phyloP scores from a whole-genome alignment of 2,797 vertebrate genomes.

The Scleropages formosus region DNA sequence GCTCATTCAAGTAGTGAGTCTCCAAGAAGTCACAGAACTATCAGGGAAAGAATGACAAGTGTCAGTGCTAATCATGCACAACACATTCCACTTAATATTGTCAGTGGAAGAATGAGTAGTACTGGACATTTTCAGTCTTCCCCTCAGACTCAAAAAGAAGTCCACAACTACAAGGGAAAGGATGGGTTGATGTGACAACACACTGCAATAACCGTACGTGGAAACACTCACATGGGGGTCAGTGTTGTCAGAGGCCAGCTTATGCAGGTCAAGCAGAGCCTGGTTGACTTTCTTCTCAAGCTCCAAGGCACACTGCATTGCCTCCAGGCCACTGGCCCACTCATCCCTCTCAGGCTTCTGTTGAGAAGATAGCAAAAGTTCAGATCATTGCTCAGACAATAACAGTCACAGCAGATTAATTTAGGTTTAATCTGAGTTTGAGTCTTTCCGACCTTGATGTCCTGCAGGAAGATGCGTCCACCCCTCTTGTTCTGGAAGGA shows the following conservation, averaged over 20 bases:
- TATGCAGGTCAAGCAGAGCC: constrained; percentile 82
- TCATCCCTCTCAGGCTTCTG: constrained; percentile 94
- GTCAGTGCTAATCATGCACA: not conserved
- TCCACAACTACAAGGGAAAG: too few relatives aligned
- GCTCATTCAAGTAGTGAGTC: constrained; percentile 92
- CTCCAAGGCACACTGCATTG: constrained; percentile 87
- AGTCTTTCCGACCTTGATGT: constrained; percentile 58
- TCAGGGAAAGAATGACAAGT: constrained; percentile 36
- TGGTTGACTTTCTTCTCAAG: constrained; percentile 93
- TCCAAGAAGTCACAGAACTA: constrained; percentile 93
- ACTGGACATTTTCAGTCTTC: too few relatives aligned
- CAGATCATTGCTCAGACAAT: too few relatives aligned
- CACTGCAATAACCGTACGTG: not conserved
- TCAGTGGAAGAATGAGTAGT: too few relatives aligned
- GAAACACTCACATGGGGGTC: constrained; percentile 80
- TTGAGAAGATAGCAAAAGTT: constrained; percentile 18
- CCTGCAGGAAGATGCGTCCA: constrained; percentile 67
- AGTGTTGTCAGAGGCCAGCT: constrained; percentile 74
- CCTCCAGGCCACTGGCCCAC: constrained; percentile 89
- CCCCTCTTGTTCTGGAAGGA: constrained; percentile 71
- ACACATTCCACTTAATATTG: not conserved
- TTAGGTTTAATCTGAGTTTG: not conserved
- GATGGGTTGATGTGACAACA: too few relatives aligned
- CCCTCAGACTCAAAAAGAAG: not conserved
- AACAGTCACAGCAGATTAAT: not conserved